phyloP scores from a whole-genome alignment of 2,797 vertebrate genomes.

The Miichthys miiuy region DNA sequence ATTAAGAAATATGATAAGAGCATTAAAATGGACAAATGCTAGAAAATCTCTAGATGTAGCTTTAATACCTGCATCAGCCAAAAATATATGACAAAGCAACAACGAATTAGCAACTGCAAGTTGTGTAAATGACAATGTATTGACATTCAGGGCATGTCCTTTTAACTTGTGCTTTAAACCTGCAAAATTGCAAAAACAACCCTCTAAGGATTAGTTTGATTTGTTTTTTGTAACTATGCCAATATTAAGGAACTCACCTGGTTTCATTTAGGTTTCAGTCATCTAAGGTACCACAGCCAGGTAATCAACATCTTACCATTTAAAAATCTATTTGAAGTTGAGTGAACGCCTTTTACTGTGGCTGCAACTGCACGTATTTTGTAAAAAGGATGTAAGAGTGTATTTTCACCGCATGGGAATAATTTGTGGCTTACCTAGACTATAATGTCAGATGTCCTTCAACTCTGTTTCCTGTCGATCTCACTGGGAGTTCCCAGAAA shows the following conservation, averaged over 20 bases:
- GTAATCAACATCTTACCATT: conserved; percentile 9
- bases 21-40: conserved; percentile 23
- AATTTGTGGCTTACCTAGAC: conserved; percentile 47
- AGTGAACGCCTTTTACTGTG: conserved; percentile 7
- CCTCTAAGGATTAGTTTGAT: neutral
- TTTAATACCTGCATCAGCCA: conserved; percentile 2
- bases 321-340: conserved; percentile 13
- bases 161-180: conserved; percentile 15
- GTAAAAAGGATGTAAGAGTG: conserved; percentile 24
- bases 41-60: conserved; percentile 5
- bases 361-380: conserved; percentile 34
- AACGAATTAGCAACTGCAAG: neutral
- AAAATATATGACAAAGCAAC: conserved; percentile 7
- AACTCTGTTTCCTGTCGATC: conserved; percentile 48
- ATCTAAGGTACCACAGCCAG: conserved; percentile 1
- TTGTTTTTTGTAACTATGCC: neutral
- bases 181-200: conserved; percentile 13
- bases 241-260: conserved; percentile 5
- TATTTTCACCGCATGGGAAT: conserved; percentile 53
- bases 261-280: conserved; percentile 25
- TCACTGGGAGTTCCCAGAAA: conserved; percentile 53
- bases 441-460: conserved; percentile 49
- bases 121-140: conserved; percentile 4
- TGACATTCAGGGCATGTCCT: neutral
- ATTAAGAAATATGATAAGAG: conserved; percentile 32